Base-by-base conservation (phyloP, 2,113 vertebrate species). In the Artemisiospiza belli region DNA sequence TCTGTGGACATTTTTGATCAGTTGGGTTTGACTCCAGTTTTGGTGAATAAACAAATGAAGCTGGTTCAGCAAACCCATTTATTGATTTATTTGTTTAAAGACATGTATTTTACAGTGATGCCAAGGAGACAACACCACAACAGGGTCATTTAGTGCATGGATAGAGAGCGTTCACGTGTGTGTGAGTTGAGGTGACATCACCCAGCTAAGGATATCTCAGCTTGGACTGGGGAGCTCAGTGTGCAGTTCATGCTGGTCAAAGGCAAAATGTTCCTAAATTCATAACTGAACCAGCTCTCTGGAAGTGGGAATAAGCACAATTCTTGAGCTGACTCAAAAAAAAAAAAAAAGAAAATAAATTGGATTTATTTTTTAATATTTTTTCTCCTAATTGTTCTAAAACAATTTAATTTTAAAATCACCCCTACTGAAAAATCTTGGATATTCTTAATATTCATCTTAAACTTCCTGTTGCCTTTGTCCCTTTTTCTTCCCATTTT, bases 21-120 rank as follows among this genome's bases (percentile, higher is more conserved):
- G 12, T 16, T 72, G 66, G 44, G 70, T 84, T 46, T 35, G 44
- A 20, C 41, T 68, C 62, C 22, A 15, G 16, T 79, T 64, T 58
- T 20, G 46, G 51, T 63, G 87, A 96, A 93, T 55, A 90, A 92
- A 95, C 83, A 93, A 74, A 80, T 47, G 27, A 59, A 80, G 44
- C 85, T 83, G 12, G 41, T 93, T 95, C 95, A 92, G 90, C 93
- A 94, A 95, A 94, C 92, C 81, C 75, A 77, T 82, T 54, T 91
- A 68, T 91, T 94, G 91, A 64, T 92, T 90, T 89, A 64, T 89
- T 89, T 47, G 43, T 81, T 80, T 77, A 86, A 93, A 95, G 85
- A 92, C 18, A 30, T 35, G 2, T 85, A 70, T 94, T 81, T 94
- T 92, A 95, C 94, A 94, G 92, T 66, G 92, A 70, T 81, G 93